Evolutionary conservation across 2,888 invertebrate genomes (phyloP).

Genomic region (Drosophila nigritarsus): DNA sequence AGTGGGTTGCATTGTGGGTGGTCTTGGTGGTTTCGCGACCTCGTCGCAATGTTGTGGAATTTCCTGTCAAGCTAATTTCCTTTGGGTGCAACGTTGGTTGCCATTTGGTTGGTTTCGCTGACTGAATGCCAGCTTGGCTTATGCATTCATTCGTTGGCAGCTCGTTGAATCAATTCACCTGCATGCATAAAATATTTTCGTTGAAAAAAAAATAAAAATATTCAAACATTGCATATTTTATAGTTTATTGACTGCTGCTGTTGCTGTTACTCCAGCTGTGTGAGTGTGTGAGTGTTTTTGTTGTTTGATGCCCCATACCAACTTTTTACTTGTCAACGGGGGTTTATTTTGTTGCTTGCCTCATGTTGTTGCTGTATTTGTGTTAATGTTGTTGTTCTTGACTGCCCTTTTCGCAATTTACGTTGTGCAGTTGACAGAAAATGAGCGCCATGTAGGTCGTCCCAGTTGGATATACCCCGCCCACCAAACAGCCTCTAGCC

Average conservation of each 20-base stretch:
- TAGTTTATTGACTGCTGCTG: conserved; percentile 74
- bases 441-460: conserved; percentile 65
- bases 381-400: conserved; percentile 41
- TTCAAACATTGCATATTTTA: conserved; percentile 78
- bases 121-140: conserved; percentile 38
- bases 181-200: conserved; percentile 76
- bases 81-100: conserved; percentile 71
- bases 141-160: conserved; percentile 55
- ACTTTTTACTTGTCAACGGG: conserved; percentile 42
- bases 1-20: conserved; percentile 18
- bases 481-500: not conserved
- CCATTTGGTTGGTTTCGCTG: conserved; percentile 44
- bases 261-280: conserved; percentile 20
- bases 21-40: conserved; percentile 47
- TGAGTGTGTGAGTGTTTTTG: conserved; percentile 18
- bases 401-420: conserved; percentile 59
- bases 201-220: conserved; percentile 25
- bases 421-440: conserved; percentile 70
- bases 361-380: conserved; percentile 31
- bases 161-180: conserved; percentile 78
- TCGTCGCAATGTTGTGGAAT: conserved; percentile 73
- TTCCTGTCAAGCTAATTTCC: conserved; percentile 83
- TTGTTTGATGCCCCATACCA: conserved; percentile 11
- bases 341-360: conserved; percentile 7
- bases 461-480: conserved; percentile 49